A percentile compares a stretch with the other conserved stretches of the same genome.
phyloP scores from a whole-genome alignment of 2,888 invertebrate species.

The Callosobruchus maculatus region DNA sequence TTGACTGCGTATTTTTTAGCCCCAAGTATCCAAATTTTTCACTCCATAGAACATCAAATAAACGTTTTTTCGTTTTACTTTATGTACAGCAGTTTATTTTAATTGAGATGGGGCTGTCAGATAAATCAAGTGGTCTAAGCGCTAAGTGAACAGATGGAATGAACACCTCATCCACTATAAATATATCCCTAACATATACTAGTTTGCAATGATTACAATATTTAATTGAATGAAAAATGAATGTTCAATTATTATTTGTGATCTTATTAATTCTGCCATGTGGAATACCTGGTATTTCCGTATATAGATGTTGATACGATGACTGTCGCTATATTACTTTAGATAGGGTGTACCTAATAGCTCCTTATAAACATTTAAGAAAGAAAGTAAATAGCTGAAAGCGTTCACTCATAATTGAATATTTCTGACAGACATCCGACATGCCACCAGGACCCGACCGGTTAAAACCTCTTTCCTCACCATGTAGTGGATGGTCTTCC shows the following conservation, averaged over 20 bases:
- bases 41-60: too few relatives aligned
- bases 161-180: neutral
- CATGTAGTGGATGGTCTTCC: too few relatives aligned
- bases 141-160: neutral
- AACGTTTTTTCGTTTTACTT: neutral
- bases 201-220: neutral
- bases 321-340: too few relatives aligned
- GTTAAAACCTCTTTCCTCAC: too few relatives aligned
- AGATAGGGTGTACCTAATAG: too few relatives aligned
- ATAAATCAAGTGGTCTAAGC: neutral
- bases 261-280: neutral
- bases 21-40: too few relatives aligned
- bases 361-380: too few relatives aligned
- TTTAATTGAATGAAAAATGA: neutral
- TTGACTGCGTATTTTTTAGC: too few relatives aligned
- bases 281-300: neutral
- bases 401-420: too few relatives aligned
- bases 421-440: too few relatives aligned
- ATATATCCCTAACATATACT: neutral
- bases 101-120: neutral
- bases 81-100: neutral
- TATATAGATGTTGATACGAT: neutral
- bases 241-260: neutral
- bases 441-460: too few relatives aligned
- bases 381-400: too few relatives aligned